phyloP scores from a whole-genome alignment of 2,113 vertebrate species.

The Podiceps cristatus region DNA sequence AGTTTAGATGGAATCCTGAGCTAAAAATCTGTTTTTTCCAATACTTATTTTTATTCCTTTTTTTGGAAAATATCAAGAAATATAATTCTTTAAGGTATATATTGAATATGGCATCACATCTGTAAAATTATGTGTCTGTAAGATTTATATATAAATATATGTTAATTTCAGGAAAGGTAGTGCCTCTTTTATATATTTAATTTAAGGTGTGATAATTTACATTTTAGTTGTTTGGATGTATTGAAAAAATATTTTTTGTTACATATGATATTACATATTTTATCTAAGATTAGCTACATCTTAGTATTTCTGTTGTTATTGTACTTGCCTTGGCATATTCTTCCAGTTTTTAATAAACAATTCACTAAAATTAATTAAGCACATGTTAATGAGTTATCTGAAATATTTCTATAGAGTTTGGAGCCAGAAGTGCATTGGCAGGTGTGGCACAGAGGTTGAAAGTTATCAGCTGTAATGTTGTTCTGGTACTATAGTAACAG shows the following conservation, averaged over 20 bases:
- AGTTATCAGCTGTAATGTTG: not conserved
- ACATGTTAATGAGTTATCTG: not conserved
- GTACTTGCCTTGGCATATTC: not conserved
- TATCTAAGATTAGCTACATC: not conserved
- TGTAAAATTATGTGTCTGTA: not conserved
- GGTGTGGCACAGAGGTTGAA: not conserved
- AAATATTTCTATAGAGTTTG: not conserved
- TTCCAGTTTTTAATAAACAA: not conserved
- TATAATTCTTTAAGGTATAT: not conserved
- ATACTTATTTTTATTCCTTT: not conserved
- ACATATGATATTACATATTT: not conserved
- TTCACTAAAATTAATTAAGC: conserved; percentile 1
- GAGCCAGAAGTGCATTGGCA: not conserved
- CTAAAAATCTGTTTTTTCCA: not conserved
- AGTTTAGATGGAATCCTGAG: not conserved
- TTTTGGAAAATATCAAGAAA: not conserved
- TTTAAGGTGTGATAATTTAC: no score
- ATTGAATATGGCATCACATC: not conserved
- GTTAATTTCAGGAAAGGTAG: not conserved
- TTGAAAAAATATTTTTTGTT: not conserved
- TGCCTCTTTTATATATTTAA: no score
- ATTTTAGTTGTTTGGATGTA: not conserved
- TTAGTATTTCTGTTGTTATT: not conserved
- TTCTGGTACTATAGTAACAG: not conserved
- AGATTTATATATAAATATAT: not conserved